Evolutionary conservation across 1,140 invertebrate species (phyloP), one percentile per base, ranked within the genome.

Genomic region (Bombus impatiens): DNA sequence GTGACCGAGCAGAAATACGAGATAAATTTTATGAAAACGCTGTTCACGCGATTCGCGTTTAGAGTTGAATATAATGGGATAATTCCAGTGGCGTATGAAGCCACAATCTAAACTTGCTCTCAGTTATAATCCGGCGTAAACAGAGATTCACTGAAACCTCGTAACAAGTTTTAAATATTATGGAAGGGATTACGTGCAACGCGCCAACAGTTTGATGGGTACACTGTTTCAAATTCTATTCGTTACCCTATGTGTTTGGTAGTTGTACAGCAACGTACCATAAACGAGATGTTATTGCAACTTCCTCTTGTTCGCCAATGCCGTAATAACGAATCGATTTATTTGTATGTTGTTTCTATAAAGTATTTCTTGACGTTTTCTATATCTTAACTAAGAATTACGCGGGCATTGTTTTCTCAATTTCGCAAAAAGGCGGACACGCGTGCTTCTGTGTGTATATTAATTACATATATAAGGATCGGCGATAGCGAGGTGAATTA

Each of bases 251-350:
- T 47, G 59, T 68, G 75, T 44, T 80, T 78, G 59, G 85, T 84
- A 90, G 78, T 83, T 84, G 75, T 57, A 75, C 88, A 44, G 28
- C 72, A 77, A 77, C 44, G 83, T 70, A 67, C 82, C 75, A 84
- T 88, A 90, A 88, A 78, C 67, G 59, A 78, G n/a, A 86, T 86
- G 78, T 87, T 91, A 89, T 85, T 77, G 82, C 78, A 77, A 75
- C 4, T 37, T 40, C 42, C 67, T 75, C 70, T 28, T 6, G 57
- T 80, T 71, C 74, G 25, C 35, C 44, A 65, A 35, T 8, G 22
- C 1, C 9, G 44, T 78, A 70, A 91, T 88, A 85, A 90, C 82
- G 53, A 59, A 53, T 53, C 18, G 47, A 53, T 22, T 53, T 53
- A 53, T 22, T 22, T 0, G 1, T 53, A 22, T 22, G 47, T 8